Conservation (phyloP, 2,797 vertebrate species). For the Danio kyathit region DNA sequence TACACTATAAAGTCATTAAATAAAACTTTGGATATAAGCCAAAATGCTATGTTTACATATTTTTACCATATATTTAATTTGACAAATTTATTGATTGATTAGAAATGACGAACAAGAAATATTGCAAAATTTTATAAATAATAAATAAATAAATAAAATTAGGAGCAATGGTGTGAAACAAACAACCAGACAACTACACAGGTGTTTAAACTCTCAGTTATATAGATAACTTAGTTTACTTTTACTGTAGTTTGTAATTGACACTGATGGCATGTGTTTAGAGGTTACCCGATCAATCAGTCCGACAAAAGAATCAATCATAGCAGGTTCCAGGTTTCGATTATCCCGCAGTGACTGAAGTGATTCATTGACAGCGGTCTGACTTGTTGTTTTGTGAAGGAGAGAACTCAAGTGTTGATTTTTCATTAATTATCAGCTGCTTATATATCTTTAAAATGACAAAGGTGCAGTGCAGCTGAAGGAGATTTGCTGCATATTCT, state of each 20-base stretch:
- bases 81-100: too few relatives aligned
- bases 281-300: slow-evolving; percentile 25
- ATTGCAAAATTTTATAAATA: too few relatives aligned
- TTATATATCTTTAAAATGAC: too few relatives aligned
- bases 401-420: slow-evolving; percentile 31
- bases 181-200: too few relatives aligned
- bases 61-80: too few relatives aligned
- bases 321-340: neutral
- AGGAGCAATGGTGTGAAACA: too few relatives aligned
- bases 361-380: slow-evolving; percentile 17
- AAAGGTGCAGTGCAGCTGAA: too few relatives aligned
- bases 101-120: too few relatives aligned
- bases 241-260: neutral
- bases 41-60: too few relatives aligned
- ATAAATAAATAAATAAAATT: neutral
- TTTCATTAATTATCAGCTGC: slow-evolving; percentile 51
- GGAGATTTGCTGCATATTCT: too few relatives aligned
- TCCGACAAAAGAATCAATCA: slow-evolving; percentile 24
- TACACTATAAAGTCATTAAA: too few relatives aligned
- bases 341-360: neutral
- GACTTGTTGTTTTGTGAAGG: neutral
- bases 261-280: neutral
- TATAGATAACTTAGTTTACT: neutral
- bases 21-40: too few relatives aligned
- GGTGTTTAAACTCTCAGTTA: neutral